phyloP scores from a whole-genome alignment of 2,113 vertebrate genomes.

The Sitta europaea region DNA sequence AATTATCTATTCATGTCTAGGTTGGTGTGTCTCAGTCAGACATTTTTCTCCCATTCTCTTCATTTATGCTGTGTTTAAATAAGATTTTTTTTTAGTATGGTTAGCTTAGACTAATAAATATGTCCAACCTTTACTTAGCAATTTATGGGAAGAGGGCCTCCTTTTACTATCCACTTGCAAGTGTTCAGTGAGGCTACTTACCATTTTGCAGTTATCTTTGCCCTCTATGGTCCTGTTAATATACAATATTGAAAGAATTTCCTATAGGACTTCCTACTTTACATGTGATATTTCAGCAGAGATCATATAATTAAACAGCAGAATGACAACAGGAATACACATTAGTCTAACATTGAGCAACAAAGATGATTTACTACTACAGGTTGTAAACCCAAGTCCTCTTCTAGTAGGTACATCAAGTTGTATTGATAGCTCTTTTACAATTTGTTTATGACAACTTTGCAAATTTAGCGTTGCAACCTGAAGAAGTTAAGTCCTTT shows the following conservation, averaged over 20 bases:
- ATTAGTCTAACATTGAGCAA: neutral
- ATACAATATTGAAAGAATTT: neutral
- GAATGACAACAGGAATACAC: neutral
- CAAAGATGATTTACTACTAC: neutral
- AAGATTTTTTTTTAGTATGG: neutral
- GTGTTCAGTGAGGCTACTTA: neutral
- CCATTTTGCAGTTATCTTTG: neutral
- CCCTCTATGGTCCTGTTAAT: neutral
- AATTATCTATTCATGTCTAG: neutral
- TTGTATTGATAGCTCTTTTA: neutral
- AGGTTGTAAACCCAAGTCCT: neutral
- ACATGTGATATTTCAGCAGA: neutral
- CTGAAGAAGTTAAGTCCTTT: neutral
- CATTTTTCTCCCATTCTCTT: neutral
- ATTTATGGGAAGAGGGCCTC: neutral
- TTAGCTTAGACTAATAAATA: neutral
- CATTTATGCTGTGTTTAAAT: neutral
- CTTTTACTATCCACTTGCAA: neutral
- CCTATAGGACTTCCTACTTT: neutral
- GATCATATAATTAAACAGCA: neutral
- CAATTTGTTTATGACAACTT: neutral
- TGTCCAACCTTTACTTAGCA: neutral
- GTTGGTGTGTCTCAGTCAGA: neutral
- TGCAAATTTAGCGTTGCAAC: neutral
- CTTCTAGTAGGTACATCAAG: fast-evolving